These are phyloP conservation scores for Calliphora vicina DNA, from an alignment of 1,140 invertebrate genomes.

Conservation along the genomic window DNA sequence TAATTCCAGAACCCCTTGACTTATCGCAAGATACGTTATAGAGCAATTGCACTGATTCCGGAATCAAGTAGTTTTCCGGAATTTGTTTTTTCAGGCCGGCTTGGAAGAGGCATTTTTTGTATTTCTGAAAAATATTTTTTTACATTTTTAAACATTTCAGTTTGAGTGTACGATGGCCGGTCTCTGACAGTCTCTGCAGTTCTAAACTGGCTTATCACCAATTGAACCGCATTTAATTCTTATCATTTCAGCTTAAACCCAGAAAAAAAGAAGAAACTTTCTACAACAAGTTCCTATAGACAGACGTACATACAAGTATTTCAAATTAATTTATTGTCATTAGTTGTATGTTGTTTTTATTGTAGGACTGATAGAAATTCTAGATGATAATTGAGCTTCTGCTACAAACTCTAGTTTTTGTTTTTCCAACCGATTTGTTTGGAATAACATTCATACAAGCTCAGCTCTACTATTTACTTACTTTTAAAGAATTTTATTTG, in stretches of 20 bases:
- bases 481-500: no score
- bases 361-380: not conserved
- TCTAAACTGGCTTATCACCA: not conserved
- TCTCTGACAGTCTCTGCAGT: not conserved
- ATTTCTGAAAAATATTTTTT: no score
- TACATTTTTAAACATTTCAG: not conserved
- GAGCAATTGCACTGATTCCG: slow-evolving; percentile 66
- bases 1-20: slow-evolving; percentile 69
- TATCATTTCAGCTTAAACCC: not conserved
- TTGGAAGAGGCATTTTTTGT: no score
- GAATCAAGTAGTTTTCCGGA: slow-evolving; percentile 66
- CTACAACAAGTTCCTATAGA: not conserved
- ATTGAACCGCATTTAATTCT: not conserved
- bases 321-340: no score
- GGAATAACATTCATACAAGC: no score
- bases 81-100: no score
- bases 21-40: slow-evolving; percentile 67
- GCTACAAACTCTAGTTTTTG: no score
- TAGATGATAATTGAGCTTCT: not conserved
- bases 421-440: no score
- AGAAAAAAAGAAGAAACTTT: not conserved
- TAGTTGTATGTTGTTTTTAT: not conserved
- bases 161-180: not conserved
- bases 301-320: no score
- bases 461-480: no score